Conservation (phyloP, 2,888 invertebrate genomes). For the Sesia bembeciformis region DNA sequence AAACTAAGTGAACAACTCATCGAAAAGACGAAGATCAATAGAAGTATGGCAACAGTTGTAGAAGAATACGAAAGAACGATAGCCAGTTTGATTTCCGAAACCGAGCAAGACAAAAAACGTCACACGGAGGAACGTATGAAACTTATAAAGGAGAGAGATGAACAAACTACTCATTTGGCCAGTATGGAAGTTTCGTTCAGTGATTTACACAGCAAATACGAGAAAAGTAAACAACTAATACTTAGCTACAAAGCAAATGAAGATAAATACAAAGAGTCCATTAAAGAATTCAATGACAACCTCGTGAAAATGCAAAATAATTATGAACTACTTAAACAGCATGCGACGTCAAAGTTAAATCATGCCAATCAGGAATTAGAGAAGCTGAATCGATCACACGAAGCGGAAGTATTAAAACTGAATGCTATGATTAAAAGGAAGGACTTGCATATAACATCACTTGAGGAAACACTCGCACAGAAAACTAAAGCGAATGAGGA, state of each 20-base stretch:
- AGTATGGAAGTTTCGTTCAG: slow-evolving; percentile 78
- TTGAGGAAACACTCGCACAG: slow-evolving; percentile 88
- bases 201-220: slow-evolving; percentile 77
- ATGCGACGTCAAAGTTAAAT: slow-evolving; percentile 90
- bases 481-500: slow-evolving; percentile 93
- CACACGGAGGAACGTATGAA: slow-evolving; percentile 67
- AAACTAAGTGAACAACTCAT: slow-evolving; percentile 45
- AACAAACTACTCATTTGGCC: slow-evolving; percentile 74
- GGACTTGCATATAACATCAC: slow-evolving; percentile 87
- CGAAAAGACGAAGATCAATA: slow-evolving; percentile 62
- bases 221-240: slow-evolving; percentile 78
- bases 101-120: slow-evolving; percentile 78
- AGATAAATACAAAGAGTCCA: slow-evolving; percentile 78
- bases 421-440: slow-evolving; percentile 90
- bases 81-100: slow-evolving; percentile 81
- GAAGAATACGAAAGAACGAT: slow-evolving; percentile 87
- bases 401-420: slow-evolving; percentile 87
- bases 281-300: slow-evolving; percentile 80
- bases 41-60: slow-evolving; percentile 78
- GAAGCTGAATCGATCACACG: slow-evolving; percentile 80
- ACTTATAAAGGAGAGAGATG: slow-evolving; percentile 74
- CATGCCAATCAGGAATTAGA: slow-evolving; percentile 85
- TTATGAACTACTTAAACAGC: slow-evolving; percentile 89
- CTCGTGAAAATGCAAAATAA: slow-evolving; percentile 85
- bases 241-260: slow-evolving; percentile 75